A percentile compares a stretch with the other conserved stretches of the same genome.
phyloP scores from a whole-genome alignment of 2,888 invertebrate genomes.

The Blastobasis lacticolella region DNA sequence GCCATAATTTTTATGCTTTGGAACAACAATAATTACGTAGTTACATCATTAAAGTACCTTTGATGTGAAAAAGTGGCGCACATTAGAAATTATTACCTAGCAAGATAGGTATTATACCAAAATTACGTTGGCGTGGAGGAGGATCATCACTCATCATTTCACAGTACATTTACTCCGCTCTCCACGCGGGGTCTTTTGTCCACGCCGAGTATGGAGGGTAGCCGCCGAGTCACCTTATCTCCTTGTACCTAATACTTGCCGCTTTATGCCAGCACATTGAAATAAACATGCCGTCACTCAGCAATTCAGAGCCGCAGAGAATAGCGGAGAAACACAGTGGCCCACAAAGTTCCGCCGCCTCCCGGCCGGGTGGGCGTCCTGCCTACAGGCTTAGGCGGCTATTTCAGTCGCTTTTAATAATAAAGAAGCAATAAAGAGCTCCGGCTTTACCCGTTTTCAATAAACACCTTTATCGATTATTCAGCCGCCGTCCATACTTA shows the following conservation, averaged over 20 bases:
- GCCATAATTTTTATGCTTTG: too few species aligned
- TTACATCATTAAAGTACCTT: too few species aligned
- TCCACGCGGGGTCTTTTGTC: constrained; percentile 18
- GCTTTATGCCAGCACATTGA: neutral
- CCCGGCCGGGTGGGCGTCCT: constrained; percentile 1
- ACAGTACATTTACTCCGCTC: constrained; percentile 35
- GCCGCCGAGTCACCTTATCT: too few species aligned
- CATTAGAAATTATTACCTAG: too few species aligned
- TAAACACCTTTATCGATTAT: constrained; percentile 75
- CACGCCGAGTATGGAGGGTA: too few species aligned
- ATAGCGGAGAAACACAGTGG: neutral
- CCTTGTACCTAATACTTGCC: neutral
- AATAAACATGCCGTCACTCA: neutral
- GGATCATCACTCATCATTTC: constrained; percentile 42
- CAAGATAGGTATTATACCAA: too few species aligned
- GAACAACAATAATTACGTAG: too few species aligned
- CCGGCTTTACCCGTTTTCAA: constrained; percentile 72
- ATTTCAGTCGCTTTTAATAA: constrained; percentile 54
- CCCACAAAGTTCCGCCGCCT: neutral
- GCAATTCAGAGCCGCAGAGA: too few species aligned
- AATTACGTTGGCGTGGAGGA: too few species aligned
- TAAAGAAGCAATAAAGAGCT: constrained; percentile 71
- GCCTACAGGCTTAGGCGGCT: constrained; percentile 17
- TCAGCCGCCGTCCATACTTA: constrained; percentile 72
- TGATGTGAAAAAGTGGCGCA: too few species aligned